Base-by-base conservation (phyloP, 2,888 invertebrate genomes). In the Netelia inedita region DNA sequence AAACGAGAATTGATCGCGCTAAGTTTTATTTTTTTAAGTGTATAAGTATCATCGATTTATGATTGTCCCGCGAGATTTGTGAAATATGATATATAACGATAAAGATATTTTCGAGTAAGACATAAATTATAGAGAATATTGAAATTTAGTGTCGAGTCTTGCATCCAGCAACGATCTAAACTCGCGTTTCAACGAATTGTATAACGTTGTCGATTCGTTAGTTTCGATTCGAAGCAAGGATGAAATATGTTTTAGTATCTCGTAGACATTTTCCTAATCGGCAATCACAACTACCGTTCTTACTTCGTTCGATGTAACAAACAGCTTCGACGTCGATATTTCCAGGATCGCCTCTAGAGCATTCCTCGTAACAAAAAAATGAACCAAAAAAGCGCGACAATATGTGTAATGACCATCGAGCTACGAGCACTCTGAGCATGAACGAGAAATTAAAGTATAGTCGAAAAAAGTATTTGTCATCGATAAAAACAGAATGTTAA, bases 1-100 rank as follows among this genome's bases (percentile, higher is more conserved):
- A 81, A 78, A 79, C 59, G 85, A 85, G 82, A 82, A 85, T 85
- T 85, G 79, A 85, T 65, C 82, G 74, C 79, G 78, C 82, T 35
- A 79, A 85, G 85, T 85, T 85, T 85, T 85, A 85, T 85, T 85
- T 85, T 85, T 85, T 85, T 85, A 85, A 82, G 74, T 82, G 65
- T 85, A 65, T 79, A 75, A 66, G 69, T 74, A 74, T 79, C 73
- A 85, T 82, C 82, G 79, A 85, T 50, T 82, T 75, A 85, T 85
- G 69, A 82, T 85, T 79, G 79, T 57, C 73, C 41, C 75, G 61
- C 75, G 21, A 69, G 71, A 85, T 82, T 85, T 82, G 79, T 79
- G 72, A 82, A 57, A 65, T 72, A 66, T 68, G 19, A 21, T 55
- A 71, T 79, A 71, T 79, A 72, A 82, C 75, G 82, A 73, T 59